phyloP scores from a whole-genome alignment of 2,797 vertebrate genomes.

The Podargus strigoides region DNA sequence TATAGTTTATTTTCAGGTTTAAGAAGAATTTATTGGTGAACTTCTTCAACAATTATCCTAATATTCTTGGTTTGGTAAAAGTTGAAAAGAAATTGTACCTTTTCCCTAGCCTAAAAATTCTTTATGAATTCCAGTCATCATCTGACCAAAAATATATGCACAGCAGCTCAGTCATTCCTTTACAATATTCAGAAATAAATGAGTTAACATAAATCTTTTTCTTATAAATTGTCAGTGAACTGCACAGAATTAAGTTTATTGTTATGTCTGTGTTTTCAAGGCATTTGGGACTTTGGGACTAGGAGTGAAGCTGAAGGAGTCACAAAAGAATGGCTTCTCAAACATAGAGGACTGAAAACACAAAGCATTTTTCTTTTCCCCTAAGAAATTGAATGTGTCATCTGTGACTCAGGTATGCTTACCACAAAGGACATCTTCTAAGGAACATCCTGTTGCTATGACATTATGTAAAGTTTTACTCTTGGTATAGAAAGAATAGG shows the following conservation, averaged over 20 bases:
- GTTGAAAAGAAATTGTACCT: background rate
- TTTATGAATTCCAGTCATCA: background rate
- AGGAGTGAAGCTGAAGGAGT: background rate
- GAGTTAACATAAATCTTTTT: background rate
- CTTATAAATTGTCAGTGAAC: background rate
- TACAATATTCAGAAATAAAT: background rate
- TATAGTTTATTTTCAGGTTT: too few species aligned
- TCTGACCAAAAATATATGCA: background rate
- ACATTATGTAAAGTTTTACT: background rate
- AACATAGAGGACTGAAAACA: background rate
- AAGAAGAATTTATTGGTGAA: too few species aligned
- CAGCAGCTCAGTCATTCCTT: background rate
- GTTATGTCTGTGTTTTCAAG: background rate
- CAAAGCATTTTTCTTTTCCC: background rate
- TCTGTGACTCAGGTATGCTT: background rate
- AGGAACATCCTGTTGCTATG: background rate
- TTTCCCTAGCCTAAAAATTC: background rate
- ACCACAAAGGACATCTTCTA: background rate
- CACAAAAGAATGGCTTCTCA: background rate
- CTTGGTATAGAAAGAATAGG: background rate
- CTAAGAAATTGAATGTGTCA: background rate
- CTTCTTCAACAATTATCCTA: too few species aligned
- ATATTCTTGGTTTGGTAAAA: too few species aligned
- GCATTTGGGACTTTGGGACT: background rate
- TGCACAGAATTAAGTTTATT: background rate